phyloP scores from a whole-genome alignment of 1,140 invertebrate species.

The Adelges cooleyi region DNA sequence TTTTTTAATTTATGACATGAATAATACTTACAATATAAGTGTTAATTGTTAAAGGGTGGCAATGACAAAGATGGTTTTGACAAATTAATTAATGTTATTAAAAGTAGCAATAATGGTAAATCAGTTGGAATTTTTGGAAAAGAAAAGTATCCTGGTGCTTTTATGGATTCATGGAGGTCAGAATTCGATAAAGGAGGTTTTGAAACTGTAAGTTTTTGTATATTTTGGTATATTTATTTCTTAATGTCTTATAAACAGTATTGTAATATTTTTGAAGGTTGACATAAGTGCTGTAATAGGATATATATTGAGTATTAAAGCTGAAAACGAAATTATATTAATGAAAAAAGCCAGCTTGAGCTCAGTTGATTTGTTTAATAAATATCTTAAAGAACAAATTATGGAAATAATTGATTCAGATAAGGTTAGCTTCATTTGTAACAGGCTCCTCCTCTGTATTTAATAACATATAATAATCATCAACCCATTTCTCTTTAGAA shows the following conservation, averaged over 20 bases:
- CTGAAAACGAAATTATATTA: constrained; percentile 82
- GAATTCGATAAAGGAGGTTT: constrained; percentile 63
- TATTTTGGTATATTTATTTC: too few species aligned
- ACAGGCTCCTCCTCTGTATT: neutral
- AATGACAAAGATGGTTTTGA: constrained; percentile 92
- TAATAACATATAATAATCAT: neutral
- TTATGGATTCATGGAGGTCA: constrained; percentile 81
- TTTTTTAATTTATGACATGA: too few species aligned
- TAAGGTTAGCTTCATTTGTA: constrained; percentile 47
- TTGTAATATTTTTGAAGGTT: constrained; percentile 43
- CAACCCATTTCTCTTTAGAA: constrained; percentile 50
- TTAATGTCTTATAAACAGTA: neutral
- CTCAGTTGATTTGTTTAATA: constrained; percentile 88
- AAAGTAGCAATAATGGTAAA: constrained; percentile 80
- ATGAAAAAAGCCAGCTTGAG: constrained; percentile 89
- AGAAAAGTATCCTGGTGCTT: constrained; percentile 86
- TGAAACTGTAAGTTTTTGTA: constrained; percentile 49
- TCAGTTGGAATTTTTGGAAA: constrained; percentile 85
- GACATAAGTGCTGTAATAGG: constrained; percentile 79
- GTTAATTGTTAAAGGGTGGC: constrained; percentile 65
- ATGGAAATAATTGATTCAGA: constrained; percentile 98
- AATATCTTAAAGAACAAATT: constrained; percentile 93
- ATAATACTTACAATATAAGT: too few species aligned
- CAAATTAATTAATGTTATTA: constrained; percentile 74
- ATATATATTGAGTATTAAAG: constrained; percentile 85